These are phyloP conservation scores for Torymus auratus DNA, from an alignment of 2,888 invertebrate genomes.

Conservation along the genomic window DNA sequence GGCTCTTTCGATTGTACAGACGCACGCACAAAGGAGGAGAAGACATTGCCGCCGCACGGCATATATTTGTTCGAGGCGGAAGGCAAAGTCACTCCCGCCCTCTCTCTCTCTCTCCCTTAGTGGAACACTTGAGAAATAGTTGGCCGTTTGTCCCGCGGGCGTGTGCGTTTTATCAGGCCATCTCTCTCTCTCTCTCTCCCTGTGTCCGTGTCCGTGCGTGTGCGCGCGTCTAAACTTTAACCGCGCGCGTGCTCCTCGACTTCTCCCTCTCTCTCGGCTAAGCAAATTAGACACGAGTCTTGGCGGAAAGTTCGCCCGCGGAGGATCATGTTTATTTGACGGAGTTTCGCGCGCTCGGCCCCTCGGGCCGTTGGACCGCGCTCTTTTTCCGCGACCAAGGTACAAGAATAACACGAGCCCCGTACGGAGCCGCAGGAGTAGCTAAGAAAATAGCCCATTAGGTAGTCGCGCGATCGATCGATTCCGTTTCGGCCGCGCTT, in stretches of 20 bases:
- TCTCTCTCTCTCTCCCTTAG: no score
- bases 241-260: background rate
- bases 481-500: no score
- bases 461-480: background rate
- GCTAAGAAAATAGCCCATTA: conserved; percentile 17
- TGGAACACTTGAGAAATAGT: conserved; percentile 14
- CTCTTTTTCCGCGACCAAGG: background rate
- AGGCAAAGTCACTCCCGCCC: background rate
- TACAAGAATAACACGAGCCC: conserved; percentile 6
- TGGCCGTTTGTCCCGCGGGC: background rate
- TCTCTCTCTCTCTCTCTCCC: no score
- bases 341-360: conserved; percentile 13
- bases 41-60: background rate
- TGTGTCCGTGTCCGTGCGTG: no score
- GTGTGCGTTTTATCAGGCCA: conserved; percentile 17
- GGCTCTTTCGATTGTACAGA: background rate
- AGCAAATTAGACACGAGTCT: conserved; percentile 51
- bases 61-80: conserved; percentile 19
- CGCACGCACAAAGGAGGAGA: conserved; percentile 1
- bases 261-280: conserved; percentile 20
- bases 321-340: conserved; percentile 43
- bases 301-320: conserved; percentile 8
- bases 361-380: background rate
- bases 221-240: background rate
- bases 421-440: background rate